These are phyloP conservation scores for Poecilia latipinna DNA, from an alignment of 2,113 vertebrate species.

Conservation along the genomic window DNA sequence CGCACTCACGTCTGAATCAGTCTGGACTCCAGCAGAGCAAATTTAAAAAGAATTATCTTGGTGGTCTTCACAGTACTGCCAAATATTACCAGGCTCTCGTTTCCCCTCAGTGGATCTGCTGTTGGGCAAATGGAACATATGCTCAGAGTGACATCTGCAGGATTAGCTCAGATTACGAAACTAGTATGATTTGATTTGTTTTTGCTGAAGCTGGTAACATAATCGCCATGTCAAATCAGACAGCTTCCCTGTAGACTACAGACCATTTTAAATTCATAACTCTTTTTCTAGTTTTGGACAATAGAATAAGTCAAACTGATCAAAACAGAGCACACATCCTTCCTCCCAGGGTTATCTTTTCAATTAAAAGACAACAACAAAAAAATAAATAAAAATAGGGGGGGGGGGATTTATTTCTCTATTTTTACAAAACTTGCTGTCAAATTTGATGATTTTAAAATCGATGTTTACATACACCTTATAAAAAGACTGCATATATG, in stretches of 20 bases:
- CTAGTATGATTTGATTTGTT: neutral
- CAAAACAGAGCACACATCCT: too few species aligned
- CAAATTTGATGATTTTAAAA: too few species aligned
- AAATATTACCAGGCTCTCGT: conserved; percentile 3
- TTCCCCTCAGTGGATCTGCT: conserved; percentile 21
- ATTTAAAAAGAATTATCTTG: conserved; percentile 19
- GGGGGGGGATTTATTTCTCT: too few species aligned
- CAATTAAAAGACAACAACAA: too few species aligned
- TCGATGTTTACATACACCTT: too few species aligned
- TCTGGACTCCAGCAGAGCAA: conserved; percentile 43
- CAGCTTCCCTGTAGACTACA: neutral
- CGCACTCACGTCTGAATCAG: conserved; percentile 52
- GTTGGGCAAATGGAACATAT: conserved; percentile 38
- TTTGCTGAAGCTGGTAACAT: conserved; percentile 11
- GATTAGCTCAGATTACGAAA: conserved; percentile 53
- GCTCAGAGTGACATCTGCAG: conserved; percentile 71
- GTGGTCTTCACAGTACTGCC: conserved; percentile 29
- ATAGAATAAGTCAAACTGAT: too few species aligned
- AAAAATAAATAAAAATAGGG: too few species aligned
- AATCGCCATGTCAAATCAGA: neutral
- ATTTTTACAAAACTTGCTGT: too few species aligned
- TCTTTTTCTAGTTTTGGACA: too few species aligned
- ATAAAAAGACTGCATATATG: too few species aligned
- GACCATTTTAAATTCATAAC: neutral
- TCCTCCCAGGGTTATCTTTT: too few species aligned